These are phyloP conservation scores for Syngnathus floridae DNA, from an alignment of 2,113 vertebrate genomes.

Conservation along the genomic window DNA sequence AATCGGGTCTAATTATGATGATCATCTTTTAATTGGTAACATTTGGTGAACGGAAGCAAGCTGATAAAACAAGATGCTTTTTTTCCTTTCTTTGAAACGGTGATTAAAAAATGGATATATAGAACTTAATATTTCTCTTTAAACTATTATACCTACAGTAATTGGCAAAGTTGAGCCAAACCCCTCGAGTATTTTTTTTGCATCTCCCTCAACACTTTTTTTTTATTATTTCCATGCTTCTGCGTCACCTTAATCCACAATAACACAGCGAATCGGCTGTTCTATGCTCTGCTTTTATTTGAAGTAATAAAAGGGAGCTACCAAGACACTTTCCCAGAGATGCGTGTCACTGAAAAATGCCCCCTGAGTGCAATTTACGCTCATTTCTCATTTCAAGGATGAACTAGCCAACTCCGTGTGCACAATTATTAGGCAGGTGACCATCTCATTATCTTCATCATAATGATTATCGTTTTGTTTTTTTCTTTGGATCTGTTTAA, in stretches of 20 bases:
- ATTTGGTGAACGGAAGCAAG: constrained; percentile 1
- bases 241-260: constrained; percentile 34
- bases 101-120: not conserved
- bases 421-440: too few relatives aligned
- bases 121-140: constrained; percentile 4
- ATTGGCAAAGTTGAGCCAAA: constrained; percentile 35
- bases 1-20: not conserved
- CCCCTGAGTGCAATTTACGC: constrained; percentile 54
- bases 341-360: constrained; percentile 25
- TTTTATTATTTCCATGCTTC: constrained; percentile 11
- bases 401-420: not conserved
- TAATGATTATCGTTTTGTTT: too few relatives aligned
- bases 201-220: not conserved
- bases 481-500: too few relatives aligned
- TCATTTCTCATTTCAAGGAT: constrained; percentile 18
- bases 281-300: constrained; percentile 33
- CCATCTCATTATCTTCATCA: too few relatives aligned
- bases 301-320: constrained; percentile 32
- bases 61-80: constrained; percentile 26
- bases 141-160: constrained; percentile 19
- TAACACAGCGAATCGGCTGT: constrained; percentile 41
- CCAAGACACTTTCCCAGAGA: constrained; percentile 28
- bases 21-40: not conserved
- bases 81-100: not conserved
- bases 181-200: constrained; percentile 22